Percentiles rank a stretch among this genome's conserved stretches.
Evolutionary conservation across 2,113 vertebrate genomes (phyloP).

Genomic region (Chunga burmeisteri): DNA sequence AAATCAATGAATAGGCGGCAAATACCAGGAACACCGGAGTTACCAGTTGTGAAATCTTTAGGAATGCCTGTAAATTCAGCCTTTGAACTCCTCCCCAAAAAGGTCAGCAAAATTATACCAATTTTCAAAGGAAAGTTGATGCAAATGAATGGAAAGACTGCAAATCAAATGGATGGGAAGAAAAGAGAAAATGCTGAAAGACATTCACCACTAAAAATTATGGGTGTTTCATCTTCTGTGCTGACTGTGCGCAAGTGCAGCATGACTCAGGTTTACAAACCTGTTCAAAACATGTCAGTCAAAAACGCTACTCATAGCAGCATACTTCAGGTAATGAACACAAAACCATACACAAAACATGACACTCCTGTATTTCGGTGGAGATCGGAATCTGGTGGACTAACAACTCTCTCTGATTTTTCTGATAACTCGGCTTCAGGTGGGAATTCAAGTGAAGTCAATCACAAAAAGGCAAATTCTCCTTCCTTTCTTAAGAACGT

Average conservation of each 20-base stretch:
- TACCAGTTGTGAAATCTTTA: background rate
- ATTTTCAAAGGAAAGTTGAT: conserved; percentile 77
- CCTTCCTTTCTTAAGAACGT: background rate
- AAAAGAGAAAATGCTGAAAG: conserved; percentile 14
- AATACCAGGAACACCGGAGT: background rate
- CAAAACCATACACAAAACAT: background rate
- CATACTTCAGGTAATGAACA: background rate
- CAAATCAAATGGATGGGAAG: conserved; percentile 39
- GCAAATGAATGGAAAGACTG: conserved; percentile 39
- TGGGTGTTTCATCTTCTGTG: background rate
- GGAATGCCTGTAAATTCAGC: background rate
- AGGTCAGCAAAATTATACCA: conserved; percentile 74
- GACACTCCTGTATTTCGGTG: background rate
- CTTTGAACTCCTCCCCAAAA: background rate
- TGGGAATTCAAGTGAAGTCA: background rate
- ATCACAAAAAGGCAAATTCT: background rate
- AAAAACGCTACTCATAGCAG: background rate
- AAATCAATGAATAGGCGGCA: background rate
- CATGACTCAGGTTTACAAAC: background rate
- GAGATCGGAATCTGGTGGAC: background rate
- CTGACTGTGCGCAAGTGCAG: background rate
- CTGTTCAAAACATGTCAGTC: background rate
- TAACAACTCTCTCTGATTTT: background rate
- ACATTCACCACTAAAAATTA: background rate
- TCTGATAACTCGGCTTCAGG: background rate